phyloP scores from a whole-genome alignment of 2,797 vertebrate species.

The Carcharodon carcharias region DNA sequence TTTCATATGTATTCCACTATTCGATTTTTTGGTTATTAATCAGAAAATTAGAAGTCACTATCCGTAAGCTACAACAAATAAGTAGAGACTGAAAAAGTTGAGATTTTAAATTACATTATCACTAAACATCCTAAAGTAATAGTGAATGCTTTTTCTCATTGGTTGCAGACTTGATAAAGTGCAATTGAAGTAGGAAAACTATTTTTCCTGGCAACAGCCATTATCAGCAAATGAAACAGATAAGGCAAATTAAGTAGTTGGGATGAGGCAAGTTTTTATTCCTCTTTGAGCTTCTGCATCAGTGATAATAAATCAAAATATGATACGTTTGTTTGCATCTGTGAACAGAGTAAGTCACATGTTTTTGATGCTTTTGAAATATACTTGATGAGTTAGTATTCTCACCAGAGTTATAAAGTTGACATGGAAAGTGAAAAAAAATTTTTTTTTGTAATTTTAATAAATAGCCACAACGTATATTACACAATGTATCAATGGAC shows the following conservation, averaged over 20 bases:
- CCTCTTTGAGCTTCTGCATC: not conserved
- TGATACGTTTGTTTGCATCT: not conserved
- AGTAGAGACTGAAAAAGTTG: not conserved
- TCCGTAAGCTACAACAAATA: not conserved
- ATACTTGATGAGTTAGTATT: not conserved
- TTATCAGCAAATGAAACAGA: not conserved
- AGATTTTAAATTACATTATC: not conserved
- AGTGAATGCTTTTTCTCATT: not conserved
- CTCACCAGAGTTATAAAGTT: not conserved
- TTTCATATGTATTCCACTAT: not conserved
- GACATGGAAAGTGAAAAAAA: not conserved
- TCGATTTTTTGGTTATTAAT: not conserved
- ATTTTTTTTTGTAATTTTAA: not conserved
- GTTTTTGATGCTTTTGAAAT: not conserved
- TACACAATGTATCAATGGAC: not conserved
- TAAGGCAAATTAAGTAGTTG: not conserved
- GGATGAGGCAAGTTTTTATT: not conserved
- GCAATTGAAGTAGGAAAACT: not conserved
- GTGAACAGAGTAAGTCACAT: not conserved
- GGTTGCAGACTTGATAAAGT: not conserved
- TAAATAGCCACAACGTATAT: not conserved
- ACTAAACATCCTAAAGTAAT: not conserved
- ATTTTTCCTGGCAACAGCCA: not conserved
- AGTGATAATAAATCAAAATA: not conserved
- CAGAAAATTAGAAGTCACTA: not conserved